Conservation (phyloP, 2,888 invertebrate genomes). For the Hydropsyche betteni region DNA sequence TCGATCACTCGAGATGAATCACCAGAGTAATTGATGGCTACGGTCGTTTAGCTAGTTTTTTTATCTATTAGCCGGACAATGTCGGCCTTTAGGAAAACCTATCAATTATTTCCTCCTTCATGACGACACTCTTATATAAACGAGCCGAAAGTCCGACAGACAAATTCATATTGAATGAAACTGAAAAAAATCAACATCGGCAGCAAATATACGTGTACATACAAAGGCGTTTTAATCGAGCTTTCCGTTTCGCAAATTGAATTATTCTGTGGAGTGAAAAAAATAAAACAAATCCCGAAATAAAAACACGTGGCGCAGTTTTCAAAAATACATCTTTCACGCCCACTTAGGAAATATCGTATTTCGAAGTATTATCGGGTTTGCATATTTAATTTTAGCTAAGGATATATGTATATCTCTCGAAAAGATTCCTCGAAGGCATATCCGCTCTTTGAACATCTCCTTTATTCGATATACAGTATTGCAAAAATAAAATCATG, state of each 20-base stretch:
- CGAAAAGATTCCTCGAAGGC: constrained; percentile 14
- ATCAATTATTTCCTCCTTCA: constrained; percentile 42
- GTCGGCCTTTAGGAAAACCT: constrained; percentile 40
- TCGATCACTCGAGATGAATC: constrained; percentile 37
- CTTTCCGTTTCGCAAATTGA: too few species aligned
- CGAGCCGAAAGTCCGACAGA: constrained; percentile 1
- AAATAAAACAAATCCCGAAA: too few species aligned
- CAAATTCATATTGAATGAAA: constrained; percentile 18
- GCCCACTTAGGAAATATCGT: constrained; percentile 26
- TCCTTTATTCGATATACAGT: neutral
- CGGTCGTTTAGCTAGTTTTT: constrained; percentile 39
- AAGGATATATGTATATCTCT: neutral
- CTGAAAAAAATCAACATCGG: neutral
- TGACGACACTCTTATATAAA: constrained; percentile 30
- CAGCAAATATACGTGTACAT: too few species aligned
- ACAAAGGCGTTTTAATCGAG: too few species aligned
- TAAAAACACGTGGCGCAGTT: too few species aligned
- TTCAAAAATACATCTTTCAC: constrained; percentile 21
- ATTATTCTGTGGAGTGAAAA: too few species aligned
- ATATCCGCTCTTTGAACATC: too few species aligned
- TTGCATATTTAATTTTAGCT: constrained; percentile 27
- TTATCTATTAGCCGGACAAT: constrained; percentile 44
- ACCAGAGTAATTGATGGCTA: constrained; percentile 34
- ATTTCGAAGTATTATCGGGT: constrained; percentile 31
- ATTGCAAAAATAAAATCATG: neutral